Evolutionary conservation across 92 coral and sea anemone species (phyloP), one percentile per base, ranked within the genome.

Genomic region (Phenganax subtilis): DNA sequence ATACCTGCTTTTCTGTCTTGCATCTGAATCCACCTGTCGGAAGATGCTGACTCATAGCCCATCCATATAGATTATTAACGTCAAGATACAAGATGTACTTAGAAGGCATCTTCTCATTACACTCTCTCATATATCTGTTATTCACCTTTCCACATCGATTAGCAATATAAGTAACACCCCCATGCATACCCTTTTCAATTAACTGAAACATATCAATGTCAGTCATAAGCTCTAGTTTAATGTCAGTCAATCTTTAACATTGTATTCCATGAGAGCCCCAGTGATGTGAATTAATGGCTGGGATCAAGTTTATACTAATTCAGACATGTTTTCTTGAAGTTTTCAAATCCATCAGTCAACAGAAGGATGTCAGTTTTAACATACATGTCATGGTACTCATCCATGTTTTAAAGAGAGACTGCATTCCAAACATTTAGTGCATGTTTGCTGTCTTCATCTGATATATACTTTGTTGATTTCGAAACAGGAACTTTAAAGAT

Each of bases 391-490:
- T 77, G 82, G 44, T 59, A 77, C 16, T 61, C 83, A 5, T 73
- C 83, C 83, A 79, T 79, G 6, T 25, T 61, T n/a, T 79, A 61
- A 0, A 66, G 14, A 8, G 7, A 9, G 47, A 87, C 84, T 0
- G 73, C n/a, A 0, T 54, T 56, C 83, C 88, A 85, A 6, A 81
- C 84, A 0, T 56, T 53, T 27, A 80, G 28, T 0, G 84, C 88
- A 53, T 81, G 88, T 1, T 55, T 7, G 30, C 80, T 85, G 8
- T 85, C 12, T 12, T 79, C 17, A 10, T 81, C 64, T 3, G 77
- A 1, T 6, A 81, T 59, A n/a, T 81, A 64, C 17, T 80, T 10
- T 4, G n/a, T n/a, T n/a, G n/a, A n/a, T n/a, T n/a, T n/a, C n/a
- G n/a, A n/a, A n/a, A n/a, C n/a, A n/a, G n/a, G n/a, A n/a, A n/a